These are phyloP conservation scores for Grammomys surdaster DNA, from an alignment of 2,113 vertebrate species.

Conservation along the genomic window DNA sequence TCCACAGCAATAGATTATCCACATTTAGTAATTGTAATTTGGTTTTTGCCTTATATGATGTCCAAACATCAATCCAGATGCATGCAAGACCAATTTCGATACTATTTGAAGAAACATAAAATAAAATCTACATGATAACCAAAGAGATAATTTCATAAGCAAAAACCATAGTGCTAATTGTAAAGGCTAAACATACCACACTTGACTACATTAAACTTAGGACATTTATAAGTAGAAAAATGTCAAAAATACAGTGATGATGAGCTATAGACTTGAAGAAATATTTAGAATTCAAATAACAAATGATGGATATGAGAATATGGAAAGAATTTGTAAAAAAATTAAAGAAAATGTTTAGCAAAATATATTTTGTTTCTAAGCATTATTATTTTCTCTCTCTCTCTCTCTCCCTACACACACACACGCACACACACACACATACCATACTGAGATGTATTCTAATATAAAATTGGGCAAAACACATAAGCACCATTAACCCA, in stretches of 20 bases:
- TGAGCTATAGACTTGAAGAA: not conserved
- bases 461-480: conserved; percentile 43
- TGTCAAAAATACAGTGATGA: not conserved
- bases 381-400: not conserved
- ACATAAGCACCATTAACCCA: not conserved
- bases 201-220: conserved; percentile 2
- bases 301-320: not conserved
- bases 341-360: not conserved
- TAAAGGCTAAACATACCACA: not conserved
- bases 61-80: no score
- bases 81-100: not conserved
- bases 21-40: not conserved
- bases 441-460: not conserved
- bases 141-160: not conserved
- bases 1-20: not conserved
- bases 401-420: no score
- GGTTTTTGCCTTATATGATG: not conserved
- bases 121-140: not conserved
- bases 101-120: not conserved
- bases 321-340: conserved; percentile 52
- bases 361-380: not conserved
- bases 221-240: not conserved
- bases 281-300: conserved; percentile 35
- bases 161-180: not conserved
- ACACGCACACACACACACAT: not conserved